Evolutionary conservation across 2,888 invertebrate genomes (phyloP).

Genomic region (Lomographa bimaculata): DNA sequence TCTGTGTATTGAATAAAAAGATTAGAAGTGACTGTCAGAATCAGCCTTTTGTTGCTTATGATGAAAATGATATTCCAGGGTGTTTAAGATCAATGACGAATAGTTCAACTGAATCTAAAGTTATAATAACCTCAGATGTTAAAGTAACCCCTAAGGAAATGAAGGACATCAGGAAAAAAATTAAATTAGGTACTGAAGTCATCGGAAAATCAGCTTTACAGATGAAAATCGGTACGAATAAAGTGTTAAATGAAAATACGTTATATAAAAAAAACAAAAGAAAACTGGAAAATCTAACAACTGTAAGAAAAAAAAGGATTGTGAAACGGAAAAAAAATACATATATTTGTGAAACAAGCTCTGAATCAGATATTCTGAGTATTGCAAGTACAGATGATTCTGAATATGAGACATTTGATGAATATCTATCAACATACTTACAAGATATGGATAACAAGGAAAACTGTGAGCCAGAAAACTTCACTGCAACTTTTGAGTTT

Average conservation of each 20-base stretch:
- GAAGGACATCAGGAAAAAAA: constrained; percentile 2
- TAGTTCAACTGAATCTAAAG: too few relatives aligned
- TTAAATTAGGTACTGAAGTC: not conserved
- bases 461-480: not conserved
- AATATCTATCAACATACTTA: not conserved
- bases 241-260: not conserved
- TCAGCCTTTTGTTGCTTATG: not conserved
- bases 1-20: not conserved
- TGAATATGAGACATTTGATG: not conserved
- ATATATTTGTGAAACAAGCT: not conserved
- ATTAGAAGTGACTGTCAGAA: not conserved
- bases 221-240: constrained; percentile 28
- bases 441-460: not conserved
- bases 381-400: constrained; percentile 4
- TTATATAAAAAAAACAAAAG: not conserved
- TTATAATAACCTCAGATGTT: not conserved
- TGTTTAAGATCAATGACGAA: too few relatives aligned
- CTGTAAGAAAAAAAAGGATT: not conserved
- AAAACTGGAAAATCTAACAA: not conserved
- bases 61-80: constrained; percentile 1
- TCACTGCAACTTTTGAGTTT: not conserved
- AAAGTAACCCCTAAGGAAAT: too few relatives aligned
- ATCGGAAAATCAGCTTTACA: constrained; percentile 6
- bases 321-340: not conserved
- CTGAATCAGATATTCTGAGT: not conserved